phyloP scores from a whole-genome alignment of 2,113 vertebrate genomes.

The Passer domesticus region DNA sequence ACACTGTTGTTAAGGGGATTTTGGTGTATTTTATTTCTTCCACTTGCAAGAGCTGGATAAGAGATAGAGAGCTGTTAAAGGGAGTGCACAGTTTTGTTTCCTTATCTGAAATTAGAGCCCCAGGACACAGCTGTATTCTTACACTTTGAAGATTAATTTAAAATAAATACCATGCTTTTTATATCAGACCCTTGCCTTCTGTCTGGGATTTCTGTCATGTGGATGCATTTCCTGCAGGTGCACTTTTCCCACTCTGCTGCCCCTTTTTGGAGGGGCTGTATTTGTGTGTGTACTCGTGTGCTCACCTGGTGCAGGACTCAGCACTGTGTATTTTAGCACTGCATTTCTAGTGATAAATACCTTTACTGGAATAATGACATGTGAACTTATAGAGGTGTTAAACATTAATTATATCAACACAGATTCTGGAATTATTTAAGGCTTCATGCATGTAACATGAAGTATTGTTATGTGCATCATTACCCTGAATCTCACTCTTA shows the following conservation, averaged over 20 bases:
- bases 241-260: not conserved
- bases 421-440: not conserved
- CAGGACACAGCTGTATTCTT: conserved; percentile 4
- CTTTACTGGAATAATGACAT: not conserved
- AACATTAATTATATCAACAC: not conserved
- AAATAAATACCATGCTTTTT: not conserved
- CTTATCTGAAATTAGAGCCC: conserved; percentile 55
- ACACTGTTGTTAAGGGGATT: conserved; percentile 15
- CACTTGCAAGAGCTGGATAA: not conserved
- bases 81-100: conserved; percentile 19
- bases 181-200: not conserved
- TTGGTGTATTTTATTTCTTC: conserved; percentile 12
- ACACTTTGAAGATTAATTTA: conserved; percentile 44
- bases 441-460: not conserved
- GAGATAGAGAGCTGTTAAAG: conserved; percentile 36
- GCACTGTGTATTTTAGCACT: not conserved
- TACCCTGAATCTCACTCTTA: not conserved
- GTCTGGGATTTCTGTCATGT: not conserved
- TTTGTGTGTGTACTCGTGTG: not conserved
- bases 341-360: not conserved
- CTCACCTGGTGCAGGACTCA: not conserved
- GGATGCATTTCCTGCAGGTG: not conserved
- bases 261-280: not conserved
- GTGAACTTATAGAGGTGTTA: not conserved
- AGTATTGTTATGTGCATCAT: not conserved